A percentile compares a stretch with the other conserved stretches of the same genome.
Evolutionary conservation across 30 jellyfish, hydroid and myxozoan species (phyloP).

Genomic region (Hydractinia echinata): DNA sequence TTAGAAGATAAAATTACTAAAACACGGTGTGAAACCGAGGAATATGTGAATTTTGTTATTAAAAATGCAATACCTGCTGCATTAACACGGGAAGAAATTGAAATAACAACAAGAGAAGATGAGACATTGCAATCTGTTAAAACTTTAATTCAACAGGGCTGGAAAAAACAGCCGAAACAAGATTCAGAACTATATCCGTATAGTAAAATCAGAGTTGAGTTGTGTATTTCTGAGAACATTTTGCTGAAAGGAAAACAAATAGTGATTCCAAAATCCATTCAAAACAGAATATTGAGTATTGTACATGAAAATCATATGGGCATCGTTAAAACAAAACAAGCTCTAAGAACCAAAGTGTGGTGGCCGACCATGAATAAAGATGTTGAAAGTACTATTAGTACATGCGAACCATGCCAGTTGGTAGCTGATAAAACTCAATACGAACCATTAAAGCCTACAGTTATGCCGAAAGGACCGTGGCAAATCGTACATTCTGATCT

Average conservation of each 20-base stretch:
- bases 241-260: slow-evolving; percentile 43
- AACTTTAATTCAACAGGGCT: slow-evolving; percentile 11
- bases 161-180: slow-evolving; percentile 1
- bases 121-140: slow-evolving; percentile 19
- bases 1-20: neutral
- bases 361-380: slow-evolving; percentile 51
- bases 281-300: slow-evolving; percentile 38
- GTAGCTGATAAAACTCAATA: too few relatives aligned
- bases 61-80: slow-evolving; percentile 46
- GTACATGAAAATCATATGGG: slow-evolving; percentile 65
- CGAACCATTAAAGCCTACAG: too few relatives aligned
- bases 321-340: slow-evolving; percentile 29
- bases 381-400: slow-evolving; percentile 13
- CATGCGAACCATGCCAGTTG: too few relatives aligned
- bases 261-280: too few relatives aligned
- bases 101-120: slow-evolving; percentile 39
- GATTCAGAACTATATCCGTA: neutral
- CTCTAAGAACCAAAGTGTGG: slow-evolving; percentile 52
- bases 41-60: slow-evolving; percentile 38
- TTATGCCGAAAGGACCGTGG: too few relatives aligned
- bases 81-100: slow-evolving; percentile 32
- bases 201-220: slow-evolving; percentile 28
- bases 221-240: slow-evolving; percentile 18
- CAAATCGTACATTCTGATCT: too few relatives aligned
- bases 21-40: slow-evolving; percentile 22